These are phyloP conservation scores for Eurystomus glaucurus DNA, from an alignment of 2,797 vertebrate genomes.

Conservation along the genomic window DNA sequence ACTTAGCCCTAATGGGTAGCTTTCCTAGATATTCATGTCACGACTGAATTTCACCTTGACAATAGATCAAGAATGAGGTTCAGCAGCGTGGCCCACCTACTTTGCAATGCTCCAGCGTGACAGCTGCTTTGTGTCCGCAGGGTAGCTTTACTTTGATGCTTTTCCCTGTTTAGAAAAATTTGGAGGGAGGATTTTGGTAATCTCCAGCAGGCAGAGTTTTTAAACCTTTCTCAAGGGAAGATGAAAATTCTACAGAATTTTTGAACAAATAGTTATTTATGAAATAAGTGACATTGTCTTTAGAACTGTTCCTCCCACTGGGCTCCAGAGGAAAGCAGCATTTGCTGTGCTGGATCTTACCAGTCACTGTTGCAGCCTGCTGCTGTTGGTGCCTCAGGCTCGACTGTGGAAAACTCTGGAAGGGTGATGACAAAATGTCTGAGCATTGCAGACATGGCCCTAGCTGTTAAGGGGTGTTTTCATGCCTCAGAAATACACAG, in stretches of 20 bases:
- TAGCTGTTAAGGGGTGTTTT: background rate
- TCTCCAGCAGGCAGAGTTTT: slow-evolving; percentile 50
- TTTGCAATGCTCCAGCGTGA: background rate
- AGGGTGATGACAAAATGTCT: background rate
- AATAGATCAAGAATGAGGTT: slow-evolving; percentile 52
- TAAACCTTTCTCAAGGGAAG: slow-evolving; percentile 58
- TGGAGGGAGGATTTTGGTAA: slow-evolving; percentile 58
- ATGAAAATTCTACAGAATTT: slow-evolving; percentile 44
- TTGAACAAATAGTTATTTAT: slow-evolving; percentile 47
- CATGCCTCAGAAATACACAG: background rate
- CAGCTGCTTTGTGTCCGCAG: slow-evolving; percentile 56
- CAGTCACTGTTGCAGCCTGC: background rate
- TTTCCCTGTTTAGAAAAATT: slow-evolving; percentile 44
- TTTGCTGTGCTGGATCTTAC: slow-evolving; percentile 7
- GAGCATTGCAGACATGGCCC: background rate
- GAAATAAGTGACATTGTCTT: slow-evolving; percentile 33
- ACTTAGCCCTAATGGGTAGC: slow-evolving; percentile 6
- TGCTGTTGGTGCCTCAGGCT: background rate
- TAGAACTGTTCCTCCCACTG: background rate
- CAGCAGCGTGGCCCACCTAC: slow-evolving; percentile 32
- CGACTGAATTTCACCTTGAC: slow-evolving; percentile 60
- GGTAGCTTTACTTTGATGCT: slow-evolving; percentile 56
- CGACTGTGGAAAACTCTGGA: slow-evolving; percentile 24
- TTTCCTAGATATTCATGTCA: slow-evolving; percentile 39
- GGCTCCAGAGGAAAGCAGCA: background rate